Conservation (phyloP, 2,113 vertebrate genomes). For the Acanthisitta chloris region DNA sequence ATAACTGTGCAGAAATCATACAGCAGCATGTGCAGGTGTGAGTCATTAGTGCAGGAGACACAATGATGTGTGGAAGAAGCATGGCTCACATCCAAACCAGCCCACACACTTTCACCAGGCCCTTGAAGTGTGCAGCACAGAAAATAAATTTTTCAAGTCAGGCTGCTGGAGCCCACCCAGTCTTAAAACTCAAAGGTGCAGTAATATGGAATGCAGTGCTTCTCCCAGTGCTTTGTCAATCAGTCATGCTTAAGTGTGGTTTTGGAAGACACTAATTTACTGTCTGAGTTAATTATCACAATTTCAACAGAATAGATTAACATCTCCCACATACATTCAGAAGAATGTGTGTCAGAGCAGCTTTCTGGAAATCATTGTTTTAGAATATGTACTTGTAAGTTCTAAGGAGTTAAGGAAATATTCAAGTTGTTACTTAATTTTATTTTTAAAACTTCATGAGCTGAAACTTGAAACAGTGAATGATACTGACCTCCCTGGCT, state of each 20-base stretch:
- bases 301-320: background rate
- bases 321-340: background rate
- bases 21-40: constrained; percentile 51
- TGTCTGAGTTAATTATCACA: background rate
- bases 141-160: background rate
- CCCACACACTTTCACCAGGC: constrained; percentile 38
- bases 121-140: constrained; percentile 34
- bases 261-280: background rate
- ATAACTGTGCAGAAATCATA: constrained; percentile 42
- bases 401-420: background rate
- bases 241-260: background rate
- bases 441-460: background rate
- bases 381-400: background rate
- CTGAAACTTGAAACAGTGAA: background rate
- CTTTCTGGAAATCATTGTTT: background rate
- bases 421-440: background rate
- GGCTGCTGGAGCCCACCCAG: background rate
- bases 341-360: background rate
- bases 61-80: constrained; percentile 51
- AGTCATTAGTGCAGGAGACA: constrained; percentile 64
- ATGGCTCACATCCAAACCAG: constrained; percentile 36
- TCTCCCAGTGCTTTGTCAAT: background rate
- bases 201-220: background rate
- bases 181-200: background rate
- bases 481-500: background rate